A percentile compares a stretch with the other conserved stretches of the same genome.
Evolutionary conservation across 2,888 invertebrate species (phyloP).

Genomic region (Plebejus anna): DNA sequence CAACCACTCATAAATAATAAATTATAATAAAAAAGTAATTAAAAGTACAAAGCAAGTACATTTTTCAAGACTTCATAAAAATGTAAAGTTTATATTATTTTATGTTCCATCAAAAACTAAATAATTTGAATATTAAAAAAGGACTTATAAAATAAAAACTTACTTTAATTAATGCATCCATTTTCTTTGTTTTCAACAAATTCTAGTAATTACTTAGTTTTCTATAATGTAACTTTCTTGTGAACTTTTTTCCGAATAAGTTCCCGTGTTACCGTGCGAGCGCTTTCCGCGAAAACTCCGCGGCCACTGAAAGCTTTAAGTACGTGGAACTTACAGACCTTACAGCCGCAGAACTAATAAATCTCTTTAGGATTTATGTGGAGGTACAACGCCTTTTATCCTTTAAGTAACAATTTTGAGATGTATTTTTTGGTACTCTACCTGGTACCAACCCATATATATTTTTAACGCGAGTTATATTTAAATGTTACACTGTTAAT

Average conservation of each 20-base stretch:
- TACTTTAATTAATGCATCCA: background rate
- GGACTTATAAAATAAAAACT: background rate
- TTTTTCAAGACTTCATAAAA: background rate
- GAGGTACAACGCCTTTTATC: background rate
- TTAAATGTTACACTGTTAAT: too few relatives aligned
- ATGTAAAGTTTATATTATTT: background rate
- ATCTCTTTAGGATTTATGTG: background rate
- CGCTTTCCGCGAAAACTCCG: conserved; percentile 13
- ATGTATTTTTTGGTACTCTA: background rate
- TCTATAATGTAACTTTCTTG: background rate
- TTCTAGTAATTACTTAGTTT: background rate
- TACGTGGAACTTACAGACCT: background rate
- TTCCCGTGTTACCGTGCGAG: background rate
- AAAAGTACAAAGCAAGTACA: background rate
- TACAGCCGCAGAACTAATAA: conserved; percentile 6
- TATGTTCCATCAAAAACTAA: background rate
- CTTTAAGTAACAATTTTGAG: background rate
- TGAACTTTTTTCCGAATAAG: background rate
- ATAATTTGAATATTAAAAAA: background rate
- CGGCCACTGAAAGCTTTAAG: conserved; percentile 21
- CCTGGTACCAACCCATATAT: too few relatives aligned
- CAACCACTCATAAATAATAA: background rate
- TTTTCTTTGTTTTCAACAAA: background rate
- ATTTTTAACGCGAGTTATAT: too few relatives aligned
- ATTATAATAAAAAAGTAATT: background rate